phyloP scores from a whole-genome alignment of 2,113 vertebrate genomes.

The Grus americana region DNA sequence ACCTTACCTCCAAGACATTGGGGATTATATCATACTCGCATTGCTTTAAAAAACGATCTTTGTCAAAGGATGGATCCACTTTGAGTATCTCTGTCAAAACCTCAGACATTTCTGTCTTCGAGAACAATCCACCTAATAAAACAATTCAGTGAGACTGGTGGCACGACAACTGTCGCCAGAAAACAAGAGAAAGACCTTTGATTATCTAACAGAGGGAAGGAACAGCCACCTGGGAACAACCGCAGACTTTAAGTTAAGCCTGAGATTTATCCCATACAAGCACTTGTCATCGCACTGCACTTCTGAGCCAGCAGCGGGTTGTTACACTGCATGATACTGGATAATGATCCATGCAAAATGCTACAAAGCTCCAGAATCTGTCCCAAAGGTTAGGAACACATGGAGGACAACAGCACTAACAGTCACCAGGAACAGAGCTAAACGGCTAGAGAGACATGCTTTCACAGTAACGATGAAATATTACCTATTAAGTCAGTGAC shows the following conservation, averaged over 20 bases:
- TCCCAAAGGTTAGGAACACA: background rate
- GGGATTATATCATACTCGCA: slow-evolving; percentile 94
- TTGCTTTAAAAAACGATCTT: slow-evolving; percentile 89
- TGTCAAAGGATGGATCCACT: slow-evolving; percentile 91
- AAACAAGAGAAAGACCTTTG: background rate
- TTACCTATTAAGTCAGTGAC: slow-evolving; percentile 91
- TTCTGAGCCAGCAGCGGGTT: background rate
- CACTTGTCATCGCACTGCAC: no score
- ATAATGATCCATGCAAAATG: background rate
- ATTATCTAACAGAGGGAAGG: no score
- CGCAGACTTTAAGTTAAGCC: background rate
- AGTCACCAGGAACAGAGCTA: background rate
- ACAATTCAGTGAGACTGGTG: background rate
- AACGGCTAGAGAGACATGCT: background rate
- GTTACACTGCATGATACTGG: background rate
- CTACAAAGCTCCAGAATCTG: background rate
- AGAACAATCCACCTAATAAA: slow-evolving; percentile 88
- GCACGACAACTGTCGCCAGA: rapidly evolving
- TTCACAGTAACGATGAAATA: background rate
- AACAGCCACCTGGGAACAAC: background rate
- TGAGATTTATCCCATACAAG: background rate
- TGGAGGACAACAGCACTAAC: background rate
- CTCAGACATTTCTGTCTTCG: slow-evolving; percentile 96
- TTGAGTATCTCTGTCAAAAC: slow-evolving; percentile 94
- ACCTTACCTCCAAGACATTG: slow-evolving; percentile 90